Conservation (phyloP, 2,888 invertebrate genomes). For the Leucoma salicis region DNA sequence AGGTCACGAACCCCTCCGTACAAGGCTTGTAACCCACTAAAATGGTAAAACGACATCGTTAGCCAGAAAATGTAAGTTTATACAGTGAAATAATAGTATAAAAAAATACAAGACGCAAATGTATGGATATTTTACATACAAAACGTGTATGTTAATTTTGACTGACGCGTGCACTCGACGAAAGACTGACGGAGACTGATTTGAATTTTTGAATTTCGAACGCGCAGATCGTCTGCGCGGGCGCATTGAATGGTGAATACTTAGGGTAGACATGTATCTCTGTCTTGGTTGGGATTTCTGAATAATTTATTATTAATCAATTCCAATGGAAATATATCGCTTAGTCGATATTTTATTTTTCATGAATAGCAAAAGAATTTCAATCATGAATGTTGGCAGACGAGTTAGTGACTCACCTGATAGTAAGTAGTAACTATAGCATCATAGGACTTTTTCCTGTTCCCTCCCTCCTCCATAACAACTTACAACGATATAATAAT, state of each 20-base stretch:
- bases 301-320: neutral
- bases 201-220: slow-evolving; percentile 73
- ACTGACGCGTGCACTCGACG: slow-evolving; percentile 56
- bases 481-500: too few species aligned
- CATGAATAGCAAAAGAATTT: too few species aligned
- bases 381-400: too few species aligned
- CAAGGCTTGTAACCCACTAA: slow-evolving; percentile 39
- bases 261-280: slow-evolving; percentile 43
- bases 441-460: too few species aligned
- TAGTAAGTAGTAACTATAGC: too few species aligned
- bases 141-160: slow-evolving; percentile 68
- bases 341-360: neutral
- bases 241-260: slow-evolving; percentile 70
- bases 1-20: slow-evolving; percentile 34
- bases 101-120: slow-evolving; percentile 44
- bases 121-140: slow-evolving; percentile 42
- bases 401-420: too few species aligned
- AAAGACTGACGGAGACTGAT: slow-evolving; percentile 67
- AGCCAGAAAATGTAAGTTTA: slow-evolving; percentile 58
- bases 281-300: slow-evolving; percentile 4
- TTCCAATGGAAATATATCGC: neutral
- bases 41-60: slow-evolving; percentile 68
- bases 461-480: too few species aligned
- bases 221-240: slow-evolving; percentile 44
- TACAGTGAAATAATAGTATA: slow-evolving; percentile 45